These are phyloP conservation scores for Romanomermis culicivorax DNA, from an alignment of 2,888 invertebrate species.

Conservation along the genomic window DNA sequence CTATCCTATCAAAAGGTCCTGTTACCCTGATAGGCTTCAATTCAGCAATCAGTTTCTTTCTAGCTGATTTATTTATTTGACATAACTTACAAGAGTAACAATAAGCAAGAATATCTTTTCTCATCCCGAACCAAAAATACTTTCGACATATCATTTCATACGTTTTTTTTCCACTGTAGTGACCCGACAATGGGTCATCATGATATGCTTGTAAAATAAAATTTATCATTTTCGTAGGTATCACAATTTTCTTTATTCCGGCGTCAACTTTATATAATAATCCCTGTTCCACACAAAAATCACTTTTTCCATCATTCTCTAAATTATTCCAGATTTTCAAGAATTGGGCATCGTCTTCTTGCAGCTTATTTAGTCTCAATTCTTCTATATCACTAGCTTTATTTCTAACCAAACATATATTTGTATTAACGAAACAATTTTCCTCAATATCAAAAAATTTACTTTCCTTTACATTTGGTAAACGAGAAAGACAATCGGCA, in stretches of 20 bases:
- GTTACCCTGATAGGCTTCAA: conserved; percentile 10
- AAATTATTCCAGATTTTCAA: too few relatives aligned
- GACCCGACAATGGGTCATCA: neutral
- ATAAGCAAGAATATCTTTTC: neutral
- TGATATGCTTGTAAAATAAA: conserved; percentile 16
- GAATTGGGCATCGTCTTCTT: too few relatives aligned
- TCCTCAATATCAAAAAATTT: neutral
- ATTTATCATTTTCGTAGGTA: conserved; percentile 16
- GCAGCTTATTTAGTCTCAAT: too few relatives aligned
- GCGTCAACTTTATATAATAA: neutral
- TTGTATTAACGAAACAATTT: neutral
- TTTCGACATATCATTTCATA: neutral
- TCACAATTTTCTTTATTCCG: neutral
- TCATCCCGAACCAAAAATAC: neutral
- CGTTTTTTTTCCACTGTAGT: neutral
- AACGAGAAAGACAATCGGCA: conserved; percentile 28
- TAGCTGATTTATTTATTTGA: neutral
- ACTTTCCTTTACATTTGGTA: conserved; percentile 11
- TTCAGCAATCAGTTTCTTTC: conserved; percentile 5
- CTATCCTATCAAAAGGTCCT: conserved; percentile 15
- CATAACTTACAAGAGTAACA: neutral
- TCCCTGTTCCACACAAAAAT: neutral
- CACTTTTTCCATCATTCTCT: neutral
- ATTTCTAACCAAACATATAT: too few relatives aligned
- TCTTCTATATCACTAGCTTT: too few relatives aligned